A percentile compares a stretch with the other conserved stretches of the same genome.
phyloP scores from a whole-genome alignment of 1,140 invertebrate species.

The Diorhabda carinulata region DNA sequence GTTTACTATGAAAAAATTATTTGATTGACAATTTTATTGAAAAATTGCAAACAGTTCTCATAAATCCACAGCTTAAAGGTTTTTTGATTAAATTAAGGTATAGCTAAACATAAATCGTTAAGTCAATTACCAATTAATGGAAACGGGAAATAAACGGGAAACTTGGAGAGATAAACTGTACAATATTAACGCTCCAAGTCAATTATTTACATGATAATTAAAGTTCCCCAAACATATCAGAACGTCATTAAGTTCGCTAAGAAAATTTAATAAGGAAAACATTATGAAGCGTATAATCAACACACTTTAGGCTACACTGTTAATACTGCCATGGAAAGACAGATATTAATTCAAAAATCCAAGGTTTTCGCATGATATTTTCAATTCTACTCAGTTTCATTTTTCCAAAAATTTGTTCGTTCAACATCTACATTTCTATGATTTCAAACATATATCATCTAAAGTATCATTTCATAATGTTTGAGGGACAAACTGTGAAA shows the following conservation, averaged over 20 bases:
- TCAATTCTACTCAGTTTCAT: too few relatives aligned
- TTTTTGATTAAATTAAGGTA: neutral
- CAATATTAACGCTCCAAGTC: conserved; percentile 37
- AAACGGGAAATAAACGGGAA: conserved; percentile 28
- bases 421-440: too few relatives aligned
- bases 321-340: conserved; percentile 13
- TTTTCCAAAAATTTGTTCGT: too few relatives aligned
- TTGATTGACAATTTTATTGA: too few relatives aligned
- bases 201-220: conserved; percentile 41
- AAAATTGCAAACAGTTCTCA: too few relatives aligned
- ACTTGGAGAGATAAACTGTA: conserved; percentile 32
- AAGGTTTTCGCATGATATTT: too few relatives aligned
- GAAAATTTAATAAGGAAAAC: conserved; percentile 40
- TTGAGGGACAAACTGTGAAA: too few relatives aligned
- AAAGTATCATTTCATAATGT: too few relatives aligned
- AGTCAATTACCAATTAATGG: conserved; percentile 21
- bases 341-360: too few relatives aligned
- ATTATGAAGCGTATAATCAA: conserved; percentile 36
- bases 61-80: too few relatives aligned
- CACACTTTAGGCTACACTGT: conserved; percentile 30
- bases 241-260: conserved; percentile 39
- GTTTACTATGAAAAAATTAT: too few relatives aligned
- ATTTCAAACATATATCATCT: too few relatives aligned
- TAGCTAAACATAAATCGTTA: neutral
- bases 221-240: conserved; percentile 35